Percentiles rank a stretch among this genome's conserved stretches.
Conservation (phyloP, 2,888 invertebrate genomes). For the Glaucopsyche alexis region DNA sequence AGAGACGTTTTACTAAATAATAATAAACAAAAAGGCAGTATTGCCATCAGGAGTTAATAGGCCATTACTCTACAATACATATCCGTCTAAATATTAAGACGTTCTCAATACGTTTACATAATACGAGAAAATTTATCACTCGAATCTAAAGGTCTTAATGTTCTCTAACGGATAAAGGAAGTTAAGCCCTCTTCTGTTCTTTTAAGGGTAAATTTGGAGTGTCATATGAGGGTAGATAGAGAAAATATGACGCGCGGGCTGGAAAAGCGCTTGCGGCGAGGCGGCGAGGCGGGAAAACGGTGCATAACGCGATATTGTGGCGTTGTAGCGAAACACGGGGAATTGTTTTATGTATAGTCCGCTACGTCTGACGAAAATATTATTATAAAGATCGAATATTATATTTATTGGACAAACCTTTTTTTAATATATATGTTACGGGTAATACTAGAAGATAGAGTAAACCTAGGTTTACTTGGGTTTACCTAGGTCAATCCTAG, state of each 20-base stretch:
- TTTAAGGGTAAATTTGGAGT: constrained; percentile 32
- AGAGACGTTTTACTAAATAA: not conserved
- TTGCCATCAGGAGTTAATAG: constrained; percentile 34
- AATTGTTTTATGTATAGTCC: constrained; percentile 55
- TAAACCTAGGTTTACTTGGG: too few species aligned
- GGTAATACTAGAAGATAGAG: too few species aligned
- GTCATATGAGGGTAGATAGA: not conserved
- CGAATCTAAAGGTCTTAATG: constrained; percentile 29
- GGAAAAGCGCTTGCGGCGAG: constrained; percentile 45
- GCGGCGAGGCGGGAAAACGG: constrained; percentile 66
- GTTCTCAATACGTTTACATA: constrained; percentile 43
- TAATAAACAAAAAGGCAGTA: not conserved
- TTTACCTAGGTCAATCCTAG: too few species aligned
- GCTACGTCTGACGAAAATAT: not conserved
- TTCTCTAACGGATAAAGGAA: not conserved
- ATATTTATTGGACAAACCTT: not conserved
- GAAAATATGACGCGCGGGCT: constrained; percentile 20
- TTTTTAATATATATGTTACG: too few species aligned
- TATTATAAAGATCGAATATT: not conserved
- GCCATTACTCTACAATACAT: constrained; percentile 42
- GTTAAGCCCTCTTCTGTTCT: not conserved
- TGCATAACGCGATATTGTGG: constrained; percentile 71
- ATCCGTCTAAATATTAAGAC: constrained; percentile 43
- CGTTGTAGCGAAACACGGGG: constrained; percentile 47
- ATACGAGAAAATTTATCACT: constrained; percentile 34